A percentile compares a stretch with the other conserved stretches of the same genome.
Evolutionary conservation across 2,888 invertebrate genomes (phyloP).

Genomic region (Hypsopygia costalis): DNA sequence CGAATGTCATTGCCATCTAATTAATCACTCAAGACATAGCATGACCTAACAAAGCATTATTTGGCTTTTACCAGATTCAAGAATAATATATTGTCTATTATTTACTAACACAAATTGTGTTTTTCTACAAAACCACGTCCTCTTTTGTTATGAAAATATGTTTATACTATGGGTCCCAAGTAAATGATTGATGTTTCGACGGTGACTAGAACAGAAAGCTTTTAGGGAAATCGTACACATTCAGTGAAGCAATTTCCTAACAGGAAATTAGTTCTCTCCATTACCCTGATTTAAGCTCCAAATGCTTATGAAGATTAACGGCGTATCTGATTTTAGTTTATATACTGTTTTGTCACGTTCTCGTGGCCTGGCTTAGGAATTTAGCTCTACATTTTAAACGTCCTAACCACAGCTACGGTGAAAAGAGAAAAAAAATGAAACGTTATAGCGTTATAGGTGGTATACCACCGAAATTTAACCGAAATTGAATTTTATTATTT

Average conservation of each 20-base stretch:
- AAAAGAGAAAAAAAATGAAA: too few relatives aligned
- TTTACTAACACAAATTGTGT: constrained; percentile 4
- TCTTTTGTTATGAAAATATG: constrained; percentile 44
- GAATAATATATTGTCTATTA: background rate
- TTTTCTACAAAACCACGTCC: constrained; percentile 27
- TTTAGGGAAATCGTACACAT: constrained; percentile 47
- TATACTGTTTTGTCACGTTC: background rate
- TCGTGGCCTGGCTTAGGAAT: too few relatives aligned
- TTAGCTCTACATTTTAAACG: too few relatives aligned
- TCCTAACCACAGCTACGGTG: too few relatives aligned
- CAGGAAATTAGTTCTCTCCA: constrained; percentile 65
- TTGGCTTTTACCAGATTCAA: too few relatives aligned
- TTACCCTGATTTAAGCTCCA: constrained; percentile 27
- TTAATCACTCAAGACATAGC: too few relatives aligned
- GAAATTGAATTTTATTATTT: too few relatives aligned
- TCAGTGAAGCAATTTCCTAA: constrained; percentile 64
- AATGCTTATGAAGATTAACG: constrained; percentile 19
- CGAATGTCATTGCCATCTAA: too few relatives aligned
- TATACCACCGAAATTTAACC: too few relatives aligned
- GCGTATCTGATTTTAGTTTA: constrained; percentile 4
- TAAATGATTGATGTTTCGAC: constrained; percentile 17
- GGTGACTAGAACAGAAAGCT: constrained; percentile 18
- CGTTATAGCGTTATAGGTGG: too few relatives aligned
- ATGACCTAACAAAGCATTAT: too few relatives aligned
- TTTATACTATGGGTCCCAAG: constrained; percentile 23